These are phyloP conservation scores for Phasia obesa DNA, from an alignment of 2,888 invertebrate species.

Conservation along the genomic window DNA sequence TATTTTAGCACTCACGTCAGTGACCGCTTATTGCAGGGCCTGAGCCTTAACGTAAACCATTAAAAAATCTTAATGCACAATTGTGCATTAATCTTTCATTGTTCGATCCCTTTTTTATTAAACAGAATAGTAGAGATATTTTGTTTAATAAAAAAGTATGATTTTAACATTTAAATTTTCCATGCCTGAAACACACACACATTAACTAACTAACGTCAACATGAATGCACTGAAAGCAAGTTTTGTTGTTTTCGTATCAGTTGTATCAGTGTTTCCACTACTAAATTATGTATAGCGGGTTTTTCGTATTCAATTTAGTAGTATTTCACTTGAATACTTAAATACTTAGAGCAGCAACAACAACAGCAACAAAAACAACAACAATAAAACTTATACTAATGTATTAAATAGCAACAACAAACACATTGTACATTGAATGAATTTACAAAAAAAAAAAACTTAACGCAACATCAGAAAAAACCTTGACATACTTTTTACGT, in stretches of 20 bases:
- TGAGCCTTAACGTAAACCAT: too few relatives aligned
- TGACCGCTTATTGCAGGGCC: too few relatives aligned
- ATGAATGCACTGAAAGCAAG: constrained; percentile 29
- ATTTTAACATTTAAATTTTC: too few relatives aligned
- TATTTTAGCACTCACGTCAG: too few relatives aligned
- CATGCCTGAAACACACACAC: not conserved
- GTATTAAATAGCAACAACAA: constrained; percentile 53
- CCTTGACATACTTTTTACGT: constrained; percentile 80
- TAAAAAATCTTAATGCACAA: too few relatives aligned
- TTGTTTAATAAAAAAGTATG: too few relatives aligned
- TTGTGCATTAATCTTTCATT: too few relatives aligned
- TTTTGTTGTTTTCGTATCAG: constrained; percentile 15
- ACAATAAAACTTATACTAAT: constrained; percentile 44
- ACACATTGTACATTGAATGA: constrained; percentile 52
- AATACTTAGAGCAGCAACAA: constrained; percentile 34
- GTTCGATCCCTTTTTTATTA: too few relatives aligned
- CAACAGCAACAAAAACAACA: constrained; percentile 11
- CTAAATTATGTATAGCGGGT: constrained; percentile 18
- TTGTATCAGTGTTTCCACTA: constrained; percentile 27
- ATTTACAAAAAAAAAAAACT: constrained; percentile 59
- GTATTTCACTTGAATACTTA: constrained; percentile 58
- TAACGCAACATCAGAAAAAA: constrained; percentile 77
- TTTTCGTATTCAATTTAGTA: constrained; percentile 38
- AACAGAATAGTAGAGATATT: too few relatives aligned
- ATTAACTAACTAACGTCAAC: not conserved